phyloP scores from a whole-genome alignment of 2,888 invertebrate genomes.

The Gymnocheta viridis region DNA sequence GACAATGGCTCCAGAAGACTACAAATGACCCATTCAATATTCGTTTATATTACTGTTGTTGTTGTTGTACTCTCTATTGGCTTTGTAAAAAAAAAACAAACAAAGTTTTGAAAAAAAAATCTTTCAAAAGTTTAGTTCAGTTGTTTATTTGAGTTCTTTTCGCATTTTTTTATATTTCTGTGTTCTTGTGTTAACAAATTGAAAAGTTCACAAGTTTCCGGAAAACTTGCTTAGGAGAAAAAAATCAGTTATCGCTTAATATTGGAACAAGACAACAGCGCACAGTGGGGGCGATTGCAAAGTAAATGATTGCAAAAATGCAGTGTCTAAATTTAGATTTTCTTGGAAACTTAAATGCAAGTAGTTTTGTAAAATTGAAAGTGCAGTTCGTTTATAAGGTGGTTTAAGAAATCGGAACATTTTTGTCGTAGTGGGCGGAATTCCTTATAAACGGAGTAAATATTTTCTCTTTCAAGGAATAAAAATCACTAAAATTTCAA shows the following conservation, averaged over 20 bases:
- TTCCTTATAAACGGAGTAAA: no score
- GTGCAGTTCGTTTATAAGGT: no score
- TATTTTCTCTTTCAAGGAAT: no score
- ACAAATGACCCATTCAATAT: conserved; percentile 50
- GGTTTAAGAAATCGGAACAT: no score
- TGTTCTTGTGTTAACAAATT: conserved; percentile 46
- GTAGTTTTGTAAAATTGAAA: no score
- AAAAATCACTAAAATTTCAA: no score
- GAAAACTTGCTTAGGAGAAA: conserved; percentile 34
- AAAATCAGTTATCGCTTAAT: conserved; percentile 41
- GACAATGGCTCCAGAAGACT: conserved; percentile 19
- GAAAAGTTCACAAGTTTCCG: conserved; percentile 64
- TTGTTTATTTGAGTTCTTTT: conserved; percentile 1
- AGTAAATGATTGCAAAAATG: no score
- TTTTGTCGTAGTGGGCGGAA: no score
- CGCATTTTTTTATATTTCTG: conserved; percentile 14
- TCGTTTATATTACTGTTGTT: background rate
- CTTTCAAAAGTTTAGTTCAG: conserved; percentile 9
- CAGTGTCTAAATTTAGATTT: no score
- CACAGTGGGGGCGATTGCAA: background rate
- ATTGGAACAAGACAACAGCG: background rate
- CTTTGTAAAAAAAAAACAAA: background rate
- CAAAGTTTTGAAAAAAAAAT: background rate
- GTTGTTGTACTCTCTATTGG: conserved; percentile 2
- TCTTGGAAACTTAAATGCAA: no score